phyloP scores from a whole-genome alignment of 2,113 vertebrate genomes.

The Mormoops blainvillei region DNA sequence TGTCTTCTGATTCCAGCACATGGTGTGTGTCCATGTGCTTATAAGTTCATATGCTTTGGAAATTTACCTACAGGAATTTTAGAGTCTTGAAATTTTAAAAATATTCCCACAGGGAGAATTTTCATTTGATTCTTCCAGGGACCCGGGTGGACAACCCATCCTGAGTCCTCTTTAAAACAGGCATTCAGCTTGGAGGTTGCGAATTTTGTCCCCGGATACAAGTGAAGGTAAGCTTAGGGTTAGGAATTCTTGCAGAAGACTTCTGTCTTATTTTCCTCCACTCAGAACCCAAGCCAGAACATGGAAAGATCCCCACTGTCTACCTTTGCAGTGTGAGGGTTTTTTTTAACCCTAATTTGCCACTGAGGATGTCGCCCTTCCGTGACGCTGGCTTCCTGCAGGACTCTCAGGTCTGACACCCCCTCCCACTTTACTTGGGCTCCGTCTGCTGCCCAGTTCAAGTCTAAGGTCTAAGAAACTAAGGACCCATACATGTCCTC shows the following conservation, averaged over 20 bases:
- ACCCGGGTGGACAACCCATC: background rate
- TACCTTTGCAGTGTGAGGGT: background rate
- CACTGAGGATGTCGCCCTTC: background rate
- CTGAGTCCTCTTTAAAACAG: background rate
- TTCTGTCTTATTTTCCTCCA: background rate
- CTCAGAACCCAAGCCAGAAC: background rate
- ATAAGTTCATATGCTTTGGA: background rate
- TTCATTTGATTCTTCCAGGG: background rate
- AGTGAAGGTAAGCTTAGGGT: background rate
- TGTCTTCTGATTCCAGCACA: background rate
- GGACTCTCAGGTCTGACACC: background rate
- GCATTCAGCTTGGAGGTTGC: background rate
- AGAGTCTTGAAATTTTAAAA: background rate
- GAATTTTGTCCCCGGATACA: background rate
- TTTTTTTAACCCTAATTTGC: background rate
- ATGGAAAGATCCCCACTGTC: background rate
- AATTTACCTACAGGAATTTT: background rate
- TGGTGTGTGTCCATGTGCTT: background rate
- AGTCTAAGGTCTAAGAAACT: background rate
- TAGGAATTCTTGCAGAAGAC: background rate
- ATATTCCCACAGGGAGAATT: background rate
- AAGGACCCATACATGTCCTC: background rate
- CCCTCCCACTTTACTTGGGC: background rate
- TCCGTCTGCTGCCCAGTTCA: background rate
- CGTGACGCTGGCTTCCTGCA: background rate